A percentile compares a stretch with the other conserved stretches of the same genome.
These are phyloP conservation scores for Nebria salina DNA, from an alignment of 2,888 invertebrate species.

Conservation along the genomic window DNA sequence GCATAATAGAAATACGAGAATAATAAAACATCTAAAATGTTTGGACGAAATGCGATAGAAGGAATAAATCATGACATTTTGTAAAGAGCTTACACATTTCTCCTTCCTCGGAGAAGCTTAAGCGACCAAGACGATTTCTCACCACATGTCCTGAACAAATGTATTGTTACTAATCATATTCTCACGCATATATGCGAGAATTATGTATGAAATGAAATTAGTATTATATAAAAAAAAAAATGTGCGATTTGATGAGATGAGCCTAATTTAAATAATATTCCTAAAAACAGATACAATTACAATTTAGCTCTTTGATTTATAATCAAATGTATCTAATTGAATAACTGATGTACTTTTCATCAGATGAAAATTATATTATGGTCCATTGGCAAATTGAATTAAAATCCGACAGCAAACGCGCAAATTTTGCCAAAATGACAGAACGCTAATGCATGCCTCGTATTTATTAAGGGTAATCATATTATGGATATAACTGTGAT, in stretches of 20 bases:
- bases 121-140: constrained; percentile 68
- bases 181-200: constrained; percentile 16
- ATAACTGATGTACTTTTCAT: background rate
- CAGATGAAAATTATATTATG: background rate
- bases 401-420: background rate
- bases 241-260: background rate
- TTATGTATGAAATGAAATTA: constrained; percentile 4
- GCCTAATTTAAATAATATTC: background rate
- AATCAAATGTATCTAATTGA: background rate
- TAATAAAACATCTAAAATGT: background rate
- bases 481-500: background rate
- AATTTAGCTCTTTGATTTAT: background rate
- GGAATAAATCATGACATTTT: constrained; percentile 20
- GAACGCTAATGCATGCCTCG: background rate
- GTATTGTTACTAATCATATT: constrained; percentile 35
- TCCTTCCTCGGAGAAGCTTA: constrained; percentile 77
- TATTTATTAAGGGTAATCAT: background rate
- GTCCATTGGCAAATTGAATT: background rate
- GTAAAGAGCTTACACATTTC: constrained; percentile 73
- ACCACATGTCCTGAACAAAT: constrained; percentile 59
- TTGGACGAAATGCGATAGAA: background rate
- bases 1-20: background rate
- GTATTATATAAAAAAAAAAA: too few species aligned
- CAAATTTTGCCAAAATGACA: background rate
- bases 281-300: background rate